Evolutionary conservation across 2,797 vertebrate species (phyloP).

Genomic region (Chrosomus eos): DNA sequence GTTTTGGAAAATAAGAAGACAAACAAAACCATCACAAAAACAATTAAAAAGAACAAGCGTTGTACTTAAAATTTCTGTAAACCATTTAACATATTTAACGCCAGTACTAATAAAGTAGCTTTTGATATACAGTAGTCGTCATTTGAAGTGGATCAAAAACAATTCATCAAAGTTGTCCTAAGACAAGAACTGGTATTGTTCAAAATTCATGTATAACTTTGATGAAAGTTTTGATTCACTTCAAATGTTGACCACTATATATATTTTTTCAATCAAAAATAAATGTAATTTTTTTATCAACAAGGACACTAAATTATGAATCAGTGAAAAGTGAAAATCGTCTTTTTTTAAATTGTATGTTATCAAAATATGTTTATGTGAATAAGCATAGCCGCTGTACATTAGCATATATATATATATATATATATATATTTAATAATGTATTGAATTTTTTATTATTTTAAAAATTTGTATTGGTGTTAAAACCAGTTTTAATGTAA

Average conservation of each 20-base stretch:
- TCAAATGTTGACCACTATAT: no score
- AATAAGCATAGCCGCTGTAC: background rate
- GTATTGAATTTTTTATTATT: background rate
- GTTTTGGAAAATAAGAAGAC: background rate
- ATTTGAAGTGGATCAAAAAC: no score
- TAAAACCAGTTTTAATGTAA: background rate
- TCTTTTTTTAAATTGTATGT: background rate
- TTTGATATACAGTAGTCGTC: background rate
- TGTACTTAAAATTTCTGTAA: background rate
- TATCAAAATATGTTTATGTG: background rate
- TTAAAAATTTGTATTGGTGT: no score
- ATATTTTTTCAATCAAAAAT: background rate
- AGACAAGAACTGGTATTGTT: no score
- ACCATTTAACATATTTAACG: background rate
- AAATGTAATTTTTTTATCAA: background rate
- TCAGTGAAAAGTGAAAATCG: background rate
- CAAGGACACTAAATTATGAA: background rate
- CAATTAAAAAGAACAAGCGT: background rate
- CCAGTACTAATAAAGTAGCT: background rate
- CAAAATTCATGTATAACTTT: no score
- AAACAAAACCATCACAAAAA: background rate
- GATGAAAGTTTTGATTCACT: no score
- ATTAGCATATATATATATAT: background rate
- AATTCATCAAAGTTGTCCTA: no score
- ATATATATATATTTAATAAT: background rate